Evolutionary conservation across 2,888 invertebrate genomes (phyloP).

Genomic region (Phorcus lineatus): DNA sequence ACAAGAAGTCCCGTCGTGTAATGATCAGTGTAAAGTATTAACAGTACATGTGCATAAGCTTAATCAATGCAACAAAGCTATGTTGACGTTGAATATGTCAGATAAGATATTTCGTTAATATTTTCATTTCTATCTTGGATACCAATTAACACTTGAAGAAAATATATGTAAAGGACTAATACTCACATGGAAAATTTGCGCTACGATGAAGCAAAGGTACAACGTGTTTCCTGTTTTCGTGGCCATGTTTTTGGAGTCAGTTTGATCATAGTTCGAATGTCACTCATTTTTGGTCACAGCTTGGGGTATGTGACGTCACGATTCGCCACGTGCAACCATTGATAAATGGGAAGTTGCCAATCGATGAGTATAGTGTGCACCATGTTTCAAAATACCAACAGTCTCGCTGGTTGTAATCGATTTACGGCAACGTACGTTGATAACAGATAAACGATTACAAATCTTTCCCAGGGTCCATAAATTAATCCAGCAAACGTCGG

Average conservation of each 20-base stretch:
- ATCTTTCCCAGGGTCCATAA: too few relatives aligned
- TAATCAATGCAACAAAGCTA: too few relatives aligned
- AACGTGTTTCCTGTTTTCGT: background rate
- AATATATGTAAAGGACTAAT: background rate
- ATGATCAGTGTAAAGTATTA: too few relatives aligned
- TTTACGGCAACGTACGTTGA: too few relatives aligned
- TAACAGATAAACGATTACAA: too few relatives aligned
- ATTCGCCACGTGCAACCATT: background rate
- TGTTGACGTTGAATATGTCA: background rate
- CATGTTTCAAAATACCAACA: background rate
- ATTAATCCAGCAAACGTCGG: too few relatives aligned
- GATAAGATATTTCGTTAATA: background rate
- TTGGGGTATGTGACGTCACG: background rate
- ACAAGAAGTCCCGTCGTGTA: too few relatives aligned
- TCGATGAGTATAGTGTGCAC: background rate
- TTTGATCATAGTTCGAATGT: background rate
- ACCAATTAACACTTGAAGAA: background rate
- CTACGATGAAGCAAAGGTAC: background rate
- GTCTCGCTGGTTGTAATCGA: background rate
- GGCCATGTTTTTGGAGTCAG: background rate
- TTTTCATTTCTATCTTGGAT: background rate
- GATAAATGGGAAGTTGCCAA: background rate
- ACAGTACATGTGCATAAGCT: too few relatives aligned
- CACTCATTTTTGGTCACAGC: constrained; percentile 4
- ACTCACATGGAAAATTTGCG: background rate